These are phyloP conservation scores for Lindbergichthys nudifrons DNA, from an alignment of 2,797 vertebrate genomes.

Conservation along the genomic window DNA sequence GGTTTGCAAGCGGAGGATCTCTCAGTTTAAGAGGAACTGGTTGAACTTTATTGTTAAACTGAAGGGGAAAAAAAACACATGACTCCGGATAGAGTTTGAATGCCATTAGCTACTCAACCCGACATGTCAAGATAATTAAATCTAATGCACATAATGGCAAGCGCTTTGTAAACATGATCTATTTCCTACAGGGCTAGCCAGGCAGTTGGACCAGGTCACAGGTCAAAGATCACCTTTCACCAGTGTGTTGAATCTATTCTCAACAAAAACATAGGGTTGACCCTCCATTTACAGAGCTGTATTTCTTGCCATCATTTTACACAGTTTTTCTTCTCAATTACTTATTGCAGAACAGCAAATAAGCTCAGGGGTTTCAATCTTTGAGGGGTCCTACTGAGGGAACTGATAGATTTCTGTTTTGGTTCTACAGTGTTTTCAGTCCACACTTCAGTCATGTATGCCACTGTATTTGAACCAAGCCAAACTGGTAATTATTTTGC, in stretches of 20 bases:
- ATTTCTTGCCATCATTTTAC: slow-evolving; percentile 14
- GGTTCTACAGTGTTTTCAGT: slow-evolving; percentile 14
- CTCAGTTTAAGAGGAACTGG: slow-evolving; percentile 30
- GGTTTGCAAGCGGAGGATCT: slow-evolving; percentile 17
- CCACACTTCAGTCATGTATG: slow-evolving; percentile 37
- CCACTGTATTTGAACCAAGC: slow-evolving; percentile 35
- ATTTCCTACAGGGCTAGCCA: slow-evolving; percentile 30
- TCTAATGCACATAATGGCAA: slow-evolving; percentile 43
- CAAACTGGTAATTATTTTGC: slow-evolving; percentile 58
- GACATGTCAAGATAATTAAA: slow-evolving; percentile 54
- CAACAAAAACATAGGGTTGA: slow-evolving; percentile 43
- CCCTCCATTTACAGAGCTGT: slow-evolving; percentile 19
- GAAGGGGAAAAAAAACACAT: slow-evolving; percentile 36
- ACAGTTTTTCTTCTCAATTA: neutral
- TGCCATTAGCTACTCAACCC: slow-evolving; percentile 5
- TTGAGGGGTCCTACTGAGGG: slow-evolving; percentile 11
- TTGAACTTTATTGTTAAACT: slow-evolving; percentile 12
- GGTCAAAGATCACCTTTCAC: slow-evolving; percentile 53
- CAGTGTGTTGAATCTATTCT: slow-evolving; percentile 15
- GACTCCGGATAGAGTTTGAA: slow-evolving; percentile 29
- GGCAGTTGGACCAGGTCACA: slow-evolving; percentile 32
- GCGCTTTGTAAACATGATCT: slow-evolving; percentile 51
- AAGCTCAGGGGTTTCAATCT: slow-evolving; percentile 13
- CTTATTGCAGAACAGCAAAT: slow-evolving; percentile 1
- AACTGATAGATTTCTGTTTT: slow-evolving; percentile 10